Conservation (phyloP, 2,888 invertebrate species). For the Zele albiditarsus region DNA sequence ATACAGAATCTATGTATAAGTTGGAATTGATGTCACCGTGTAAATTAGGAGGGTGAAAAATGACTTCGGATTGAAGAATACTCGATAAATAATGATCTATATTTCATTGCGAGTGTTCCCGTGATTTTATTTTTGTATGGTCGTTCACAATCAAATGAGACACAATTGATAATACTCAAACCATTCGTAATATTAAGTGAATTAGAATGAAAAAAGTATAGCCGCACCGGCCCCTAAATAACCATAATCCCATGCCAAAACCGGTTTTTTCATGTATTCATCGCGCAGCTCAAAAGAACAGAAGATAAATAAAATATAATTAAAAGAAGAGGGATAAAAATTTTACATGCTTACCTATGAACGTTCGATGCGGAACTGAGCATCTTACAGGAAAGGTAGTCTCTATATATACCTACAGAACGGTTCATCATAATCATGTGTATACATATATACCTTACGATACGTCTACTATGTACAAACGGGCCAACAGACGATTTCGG, state of each 20-base stretch:
- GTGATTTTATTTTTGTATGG: not conserved
- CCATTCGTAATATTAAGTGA: not conserved
- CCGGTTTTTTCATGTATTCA: not conserved
- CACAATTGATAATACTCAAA: not conserved
- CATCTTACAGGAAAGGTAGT: constrained; percentile 60
- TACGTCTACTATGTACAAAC: not conserved
- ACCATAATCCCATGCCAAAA: not conserved
- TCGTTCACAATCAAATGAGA: not conserved
- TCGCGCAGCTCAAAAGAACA: not conserved
- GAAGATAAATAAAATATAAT: not conserved
- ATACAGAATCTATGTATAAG: too few relatives aligned
- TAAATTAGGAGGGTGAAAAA: not conserved
- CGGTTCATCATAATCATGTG: constrained; percentile 12
- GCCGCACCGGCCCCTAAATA: not conserved
- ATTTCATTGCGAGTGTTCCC: not conserved
- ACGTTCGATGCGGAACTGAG: constrained; percentile 69
- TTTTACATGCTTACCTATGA: constrained; percentile 62
- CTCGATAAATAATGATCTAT: not conserved
- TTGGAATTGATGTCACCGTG: too few relatives aligned
- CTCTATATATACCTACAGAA: constrained; percentile 40
- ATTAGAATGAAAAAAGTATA: not conserved
- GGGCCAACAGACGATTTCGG: not conserved
- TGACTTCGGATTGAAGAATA: not conserved
- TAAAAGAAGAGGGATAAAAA: constrained; percentile 26
- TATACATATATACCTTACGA: not conserved